Percentiles rank a stretch among this genome's conserved stretches.
Evolutionary conservation across 2,888 invertebrate genomes (phyloP).

Genomic region (Eupithecia tripunctaria): DNA sequence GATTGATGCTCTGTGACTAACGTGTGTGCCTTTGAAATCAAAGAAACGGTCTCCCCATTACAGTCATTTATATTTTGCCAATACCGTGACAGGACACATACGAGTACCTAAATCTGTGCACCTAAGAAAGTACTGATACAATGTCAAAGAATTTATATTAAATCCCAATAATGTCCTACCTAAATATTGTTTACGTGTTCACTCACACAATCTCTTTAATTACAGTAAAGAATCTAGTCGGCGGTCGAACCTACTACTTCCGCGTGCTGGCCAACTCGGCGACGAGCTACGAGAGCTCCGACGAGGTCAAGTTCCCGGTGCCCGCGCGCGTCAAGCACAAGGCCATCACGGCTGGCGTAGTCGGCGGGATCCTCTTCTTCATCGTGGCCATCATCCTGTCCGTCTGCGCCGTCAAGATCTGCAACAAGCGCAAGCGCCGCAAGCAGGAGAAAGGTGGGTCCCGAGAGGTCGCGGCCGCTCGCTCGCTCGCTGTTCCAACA

Average conservation of each 20-base stretch:
- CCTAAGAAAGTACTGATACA: not conserved
- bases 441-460: conserved; percentile 98
- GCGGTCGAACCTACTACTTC: conserved; percentile 96
- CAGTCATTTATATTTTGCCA: not conserved
- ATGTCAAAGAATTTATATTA: not conserved
- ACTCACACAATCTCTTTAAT: conserved; percentile 31
- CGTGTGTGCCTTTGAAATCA: not conserved
- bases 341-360: conserved; percentile 98
- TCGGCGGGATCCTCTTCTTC: conserved; percentile 98
- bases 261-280: conserved; percentile 94
- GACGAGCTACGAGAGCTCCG: conserved; percentile 93
- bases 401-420: conserved; percentile 98
- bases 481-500: conserved; percentile 63
- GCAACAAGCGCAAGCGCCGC: conserved; percentile 97
- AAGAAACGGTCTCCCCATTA: not conserved
- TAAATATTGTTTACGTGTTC: not conserved
- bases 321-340: conserved; percentile 96
- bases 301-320: conserved; percentile 94
- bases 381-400: conserved; percentile 98
- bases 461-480: conserved; percentile 58
- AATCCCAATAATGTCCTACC: not conserved
- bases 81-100: not conserved
- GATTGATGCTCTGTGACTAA: not conserved
- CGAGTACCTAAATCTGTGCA: not conserved
- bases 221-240: conserved; percentile 95